Base-by-base conservation (phyloP, 2,113 vertebrate genomes). In the Festucalex cinctus region DNA sequence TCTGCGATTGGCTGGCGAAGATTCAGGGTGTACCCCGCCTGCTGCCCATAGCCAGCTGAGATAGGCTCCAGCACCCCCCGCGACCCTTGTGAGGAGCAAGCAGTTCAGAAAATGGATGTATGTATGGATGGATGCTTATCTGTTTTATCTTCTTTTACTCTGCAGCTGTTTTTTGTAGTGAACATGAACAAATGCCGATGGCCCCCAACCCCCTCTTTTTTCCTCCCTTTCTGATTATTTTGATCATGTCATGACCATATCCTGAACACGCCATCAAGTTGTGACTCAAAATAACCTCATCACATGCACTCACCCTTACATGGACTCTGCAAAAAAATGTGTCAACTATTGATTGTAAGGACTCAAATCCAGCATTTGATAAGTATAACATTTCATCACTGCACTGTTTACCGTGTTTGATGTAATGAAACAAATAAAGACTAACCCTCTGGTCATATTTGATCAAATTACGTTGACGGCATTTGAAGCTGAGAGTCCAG, bases 321-420 rank as follows among this genome's bases (percentile, higher is more conserved):
- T 66, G 32, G 71, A 78, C 62, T 70, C 57, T 32, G 53, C 9
- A n/a, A 70, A 66, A 57, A 10, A 70, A 48, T 74, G 10, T 65
- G 53, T 77, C 6, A 83, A 39, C 66, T 66, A 75, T 66, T 82
- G 35, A 73, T 77, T 58, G 37, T 35, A 10, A 68, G 72, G 76
- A 73, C 36, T 37, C 20, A 61, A 36, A 65, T 67, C 66, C 77
- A 77, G 48, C 48, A 26, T 2, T 64, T 8, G 51, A 65, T 76
- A 59, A 69, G 64, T 68, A 46, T 3, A 65, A 28, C 39, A 64
- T 72, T 69, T 73, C 64, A 70, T 35, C 59, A 70, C 3, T 59
- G 35, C 32, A 64, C 26, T 70, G 68, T 73, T 61, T 73, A 28
- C 53, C 60, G 8, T 65, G 13, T 68, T 36, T 71, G 51, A 16